Percentiles rank a stretch among this genome's conserved stretches.
These are phyloP conservation scores for Gopherus flavomarginatus DNA, from an alignment of 2,113 vertebrate genomes.

Conservation along the genomic window DNA sequence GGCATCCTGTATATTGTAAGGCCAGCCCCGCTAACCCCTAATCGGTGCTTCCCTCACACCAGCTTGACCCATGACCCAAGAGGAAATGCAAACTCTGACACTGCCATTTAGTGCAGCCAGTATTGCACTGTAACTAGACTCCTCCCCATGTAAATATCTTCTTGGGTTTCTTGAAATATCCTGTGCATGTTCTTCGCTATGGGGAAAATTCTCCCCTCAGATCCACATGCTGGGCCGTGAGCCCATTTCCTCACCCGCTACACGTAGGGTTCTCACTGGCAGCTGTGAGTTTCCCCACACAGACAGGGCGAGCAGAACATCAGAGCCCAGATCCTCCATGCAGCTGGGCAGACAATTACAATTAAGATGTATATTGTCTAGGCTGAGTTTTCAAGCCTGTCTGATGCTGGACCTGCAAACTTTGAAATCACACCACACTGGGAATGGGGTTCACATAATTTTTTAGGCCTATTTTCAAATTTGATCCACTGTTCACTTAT, in stretches of 20 bases:
- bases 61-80: background rate
- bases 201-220: background rate
- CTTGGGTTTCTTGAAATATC: constrained; percentile 23
- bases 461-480: background rate
- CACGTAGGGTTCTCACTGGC: background rate
- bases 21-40: background rate
- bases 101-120: background rate
- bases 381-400: background rate
- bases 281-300: background rate
- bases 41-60: constrained; percentile 15
- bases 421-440: no score
- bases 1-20: background rate
- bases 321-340: background rate
- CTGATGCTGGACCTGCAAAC: background rate
- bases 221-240: background rate
- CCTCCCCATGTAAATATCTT: constrained; percentile 52
- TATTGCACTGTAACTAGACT: constrained; percentile 35
- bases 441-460: background rate
- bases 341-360: background rate
- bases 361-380: rapidly evolving
- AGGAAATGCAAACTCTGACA: constrained; percentile 23
- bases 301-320: background rate
- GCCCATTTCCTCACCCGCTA: background rate
- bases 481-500: background rate
- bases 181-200: background rate